These are phyloP conservation scores for Chelon labrosus DNA, from an alignment of 2,797 vertebrate species.

Conservation along the genomic window DNA sequence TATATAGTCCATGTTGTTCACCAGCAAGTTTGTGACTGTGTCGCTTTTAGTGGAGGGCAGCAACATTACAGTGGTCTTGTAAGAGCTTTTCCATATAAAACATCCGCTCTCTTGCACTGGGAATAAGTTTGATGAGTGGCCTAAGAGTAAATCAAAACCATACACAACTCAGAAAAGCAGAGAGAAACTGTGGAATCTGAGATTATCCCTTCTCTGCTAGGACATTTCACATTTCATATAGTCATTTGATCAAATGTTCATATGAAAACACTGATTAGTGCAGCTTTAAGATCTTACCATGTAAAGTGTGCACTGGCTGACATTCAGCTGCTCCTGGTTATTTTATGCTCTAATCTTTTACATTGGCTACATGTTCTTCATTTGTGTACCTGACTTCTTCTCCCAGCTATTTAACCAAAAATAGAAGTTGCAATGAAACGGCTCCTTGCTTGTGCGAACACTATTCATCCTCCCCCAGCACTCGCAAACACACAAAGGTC, in stretches of 20 bases:
- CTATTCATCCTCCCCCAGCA: slow-evolving; percentile 24
- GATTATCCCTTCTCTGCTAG: background rate
- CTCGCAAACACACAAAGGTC: slow-evolving; percentile 32
- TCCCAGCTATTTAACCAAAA: slow-evolving; percentile 10
- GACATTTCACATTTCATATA: background rate
- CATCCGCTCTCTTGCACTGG: background rate
- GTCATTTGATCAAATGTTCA: background rate
- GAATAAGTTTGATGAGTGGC: background rate
- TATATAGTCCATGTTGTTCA: too few species aligned
- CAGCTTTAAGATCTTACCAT: slow-evolving; percentile 1
- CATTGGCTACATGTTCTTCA: background rate
- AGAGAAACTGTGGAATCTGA: background rate
- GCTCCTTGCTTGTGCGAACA: slow-evolving; percentile 5
- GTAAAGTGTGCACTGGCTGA: background rate
- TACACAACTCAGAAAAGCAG: background rate
- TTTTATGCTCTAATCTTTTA: background rate
- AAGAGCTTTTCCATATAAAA: background rate
- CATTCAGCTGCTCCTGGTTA: too few species aligned
- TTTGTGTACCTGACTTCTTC: background rate
- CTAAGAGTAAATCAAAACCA: background rate
- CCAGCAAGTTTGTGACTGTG: too few species aligned
- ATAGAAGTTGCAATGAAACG: slow-evolving; percentile 12
- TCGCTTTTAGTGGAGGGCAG: too few species aligned
- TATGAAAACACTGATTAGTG: background rate
- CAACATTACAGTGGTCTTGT: too few species aligned